Evolutionary conservation across 2,113 vertebrate species (phyloP), one percentile per base, ranked within the genome.

Genomic region (Trachemys scripta): DNA sequence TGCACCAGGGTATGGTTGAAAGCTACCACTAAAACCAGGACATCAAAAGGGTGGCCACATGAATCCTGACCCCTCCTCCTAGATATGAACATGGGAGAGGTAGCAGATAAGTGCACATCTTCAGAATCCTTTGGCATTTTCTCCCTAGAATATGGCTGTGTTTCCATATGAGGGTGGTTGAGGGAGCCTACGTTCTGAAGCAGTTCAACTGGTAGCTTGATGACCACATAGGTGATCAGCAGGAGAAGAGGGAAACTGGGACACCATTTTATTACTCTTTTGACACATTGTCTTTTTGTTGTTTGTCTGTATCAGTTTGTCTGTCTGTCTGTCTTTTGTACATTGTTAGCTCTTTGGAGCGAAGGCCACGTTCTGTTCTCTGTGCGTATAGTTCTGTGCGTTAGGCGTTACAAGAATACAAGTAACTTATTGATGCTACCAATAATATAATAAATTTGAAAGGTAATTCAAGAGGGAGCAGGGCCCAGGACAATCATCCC

Each of bases 401-500:
- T 1, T 51, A 79, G 88, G 1, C 35, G 92, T 29, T 3, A 53
- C 2, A 16, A 42, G 8, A n/a, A 14, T 91, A 16, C 45, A 79
- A 84, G 5, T 29, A 78, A 82, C 1, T 49, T 22, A 9, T 29
- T 92, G 20, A 24, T 69, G 65, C 65, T n/a, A 38, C 9, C 10
- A 69, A 69, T 38, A 38, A 38, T 65, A 65, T 8, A 69, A 72
- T 84, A 72, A 38, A 53, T 53, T 45, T 62, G 38, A 88, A 80
- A 92, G 2, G 2, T 42, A 13, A 12, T 31, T 88, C 59, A 25
- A 87, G 47, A 62, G 2, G 54, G 49, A 82, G 1, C 14, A 88
- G 31, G 89, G 4, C 19, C 1, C 14, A 50, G 11, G 12, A 1
- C 0, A 90, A 24, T 53, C 87, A 2, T 13, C 0, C 38, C 2